Conservation (phyloP, 2,113 vertebrate species). For the Eurypyga helias region DNA sequence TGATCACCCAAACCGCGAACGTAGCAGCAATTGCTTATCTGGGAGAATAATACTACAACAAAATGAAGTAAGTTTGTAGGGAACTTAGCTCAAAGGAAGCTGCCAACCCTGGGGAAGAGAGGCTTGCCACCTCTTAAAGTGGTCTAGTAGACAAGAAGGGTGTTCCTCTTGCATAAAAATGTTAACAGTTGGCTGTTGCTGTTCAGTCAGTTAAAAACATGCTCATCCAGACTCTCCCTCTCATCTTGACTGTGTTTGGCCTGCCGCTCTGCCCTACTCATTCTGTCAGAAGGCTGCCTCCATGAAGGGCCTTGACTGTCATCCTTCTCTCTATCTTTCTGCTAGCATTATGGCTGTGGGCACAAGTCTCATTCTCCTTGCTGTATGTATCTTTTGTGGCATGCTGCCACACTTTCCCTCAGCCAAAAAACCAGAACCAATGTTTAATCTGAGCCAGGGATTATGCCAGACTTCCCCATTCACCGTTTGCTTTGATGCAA, state of each 20-base stretch:
- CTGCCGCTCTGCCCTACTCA: neutral
- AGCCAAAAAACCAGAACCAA: neutral
- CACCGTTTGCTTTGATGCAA: neutral
- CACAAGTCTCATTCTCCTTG: neutral
- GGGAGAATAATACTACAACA: neutral
- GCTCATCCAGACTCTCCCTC: neutral
- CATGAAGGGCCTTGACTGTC: neutral
- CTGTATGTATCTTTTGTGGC: neutral
- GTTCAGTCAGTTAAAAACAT: neutral
- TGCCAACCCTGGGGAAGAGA: neutral
- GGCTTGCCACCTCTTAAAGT: neutral
- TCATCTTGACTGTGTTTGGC: neutral
- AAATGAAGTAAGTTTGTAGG: neutral
- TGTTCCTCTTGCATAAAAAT: neutral
- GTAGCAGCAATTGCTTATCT: neutral
- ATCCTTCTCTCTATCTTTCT: neutral
- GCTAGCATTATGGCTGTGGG: neutral
- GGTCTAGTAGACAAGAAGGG: neutral
- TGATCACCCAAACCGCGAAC: neutral
- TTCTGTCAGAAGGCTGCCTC: neutral
- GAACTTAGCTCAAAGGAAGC: neutral
- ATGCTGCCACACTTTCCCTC: neutral
- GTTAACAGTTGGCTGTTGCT: neutral
- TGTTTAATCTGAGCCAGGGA: neutral
- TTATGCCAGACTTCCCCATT: neutral